These are phyloP conservation scores for Nomada ferruginata DNA, from an alignment of 2,888 invertebrate species.

Conservation along the genomic window DNA sequence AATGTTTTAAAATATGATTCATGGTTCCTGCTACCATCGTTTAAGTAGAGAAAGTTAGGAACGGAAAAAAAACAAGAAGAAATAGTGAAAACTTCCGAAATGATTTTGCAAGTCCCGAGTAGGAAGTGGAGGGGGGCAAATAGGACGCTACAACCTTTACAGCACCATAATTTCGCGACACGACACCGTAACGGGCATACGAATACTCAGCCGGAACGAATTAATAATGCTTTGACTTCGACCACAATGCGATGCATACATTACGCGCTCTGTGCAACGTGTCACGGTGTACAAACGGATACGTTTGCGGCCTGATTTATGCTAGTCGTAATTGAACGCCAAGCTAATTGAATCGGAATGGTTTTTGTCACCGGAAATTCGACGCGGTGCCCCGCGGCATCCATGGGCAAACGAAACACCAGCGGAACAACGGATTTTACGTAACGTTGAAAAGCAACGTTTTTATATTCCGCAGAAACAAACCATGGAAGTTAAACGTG, in stretches of 20 bases:
- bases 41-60: too few relatives aligned
- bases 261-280: conserved; percentile 54
- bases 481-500: neutral
- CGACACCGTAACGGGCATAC: conserved; percentile 57
- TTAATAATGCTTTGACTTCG: conserved; percentile 71
- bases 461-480: neutral
- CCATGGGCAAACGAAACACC: neutral
- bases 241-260: conserved; percentile 67
- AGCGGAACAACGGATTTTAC: neutral
- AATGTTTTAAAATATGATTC: too few relatives aligned
- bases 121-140: conserved; percentile 36
- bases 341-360: conserved; percentile 55
- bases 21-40: too few relatives aligned
- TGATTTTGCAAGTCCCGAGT: neutral
- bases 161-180: conserved; percentile 62
- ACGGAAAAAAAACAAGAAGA: neutral
- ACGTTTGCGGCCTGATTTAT: conserved; percentile 60
- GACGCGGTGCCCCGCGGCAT: conserved; percentile 5
- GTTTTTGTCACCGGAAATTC: conserved; percentile 44
- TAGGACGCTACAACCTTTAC: conserved; percentile 43
- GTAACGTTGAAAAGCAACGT: neutral
- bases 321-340: conserved; percentile 55
- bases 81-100: neutral
- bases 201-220: conserved; percentile 65
- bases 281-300: conserved; percentile 60